Percentiles rank a stretch among this genome's conserved stretches.
These are phyloP conservation scores for Epinotia bilunana DNA, from an alignment of 2,888 invertebrate genomes.

Conservation along the genomic window DNA sequence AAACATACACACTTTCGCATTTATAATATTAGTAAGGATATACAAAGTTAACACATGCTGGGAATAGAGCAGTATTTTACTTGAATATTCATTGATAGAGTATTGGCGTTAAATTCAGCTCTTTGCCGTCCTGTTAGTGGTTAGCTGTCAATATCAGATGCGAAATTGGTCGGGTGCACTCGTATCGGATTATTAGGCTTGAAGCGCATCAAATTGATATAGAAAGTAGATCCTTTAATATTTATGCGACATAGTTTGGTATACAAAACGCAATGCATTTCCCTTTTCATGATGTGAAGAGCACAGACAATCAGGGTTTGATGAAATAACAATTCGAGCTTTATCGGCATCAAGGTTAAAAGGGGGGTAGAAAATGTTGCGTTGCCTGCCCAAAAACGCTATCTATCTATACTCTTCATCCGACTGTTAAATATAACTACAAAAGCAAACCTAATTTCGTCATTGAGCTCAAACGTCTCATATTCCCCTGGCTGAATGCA, in stretches of 20 bases:
- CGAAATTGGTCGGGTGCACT: constrained; percentile 1
- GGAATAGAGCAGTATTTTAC: neutral
- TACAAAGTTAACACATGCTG: constrained; percentile 7
- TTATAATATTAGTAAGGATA: too few relatives aligned
- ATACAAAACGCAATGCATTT: neutral
- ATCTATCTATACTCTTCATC: too few relatives aligned
- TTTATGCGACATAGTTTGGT: neutral
- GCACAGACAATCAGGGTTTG: too few relatives aligned
- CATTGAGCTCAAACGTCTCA: neutral
- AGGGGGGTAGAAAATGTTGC: too few relatives aligned
- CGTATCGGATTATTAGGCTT: neutral
- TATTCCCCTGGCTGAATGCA: neutral
- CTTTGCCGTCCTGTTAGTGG: constrained; percentile 12
- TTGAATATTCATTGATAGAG: constrained; percentile 26
- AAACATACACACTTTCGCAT: too few relatives aligned
- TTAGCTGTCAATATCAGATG: constrained; percentile 27
- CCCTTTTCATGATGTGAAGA: neutral
- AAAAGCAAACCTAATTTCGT: too few relatives aligned
- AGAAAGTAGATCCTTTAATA: neutral
- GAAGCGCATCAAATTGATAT: constrained; percentile 7
- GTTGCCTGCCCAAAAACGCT: too few relatives aligned
- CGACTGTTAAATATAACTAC: too few relatives aligned
- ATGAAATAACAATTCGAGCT: neutral
- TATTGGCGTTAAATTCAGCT: constrained; percentile 25
- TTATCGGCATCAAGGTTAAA: too few relatives aligned